Percentiles rank a stretch among this genome's conserved stretches.
phyloP scores from a whole-genome alignment of 2,888 invertebrate genomes.

The Drosophila maculinotata region DNA sequence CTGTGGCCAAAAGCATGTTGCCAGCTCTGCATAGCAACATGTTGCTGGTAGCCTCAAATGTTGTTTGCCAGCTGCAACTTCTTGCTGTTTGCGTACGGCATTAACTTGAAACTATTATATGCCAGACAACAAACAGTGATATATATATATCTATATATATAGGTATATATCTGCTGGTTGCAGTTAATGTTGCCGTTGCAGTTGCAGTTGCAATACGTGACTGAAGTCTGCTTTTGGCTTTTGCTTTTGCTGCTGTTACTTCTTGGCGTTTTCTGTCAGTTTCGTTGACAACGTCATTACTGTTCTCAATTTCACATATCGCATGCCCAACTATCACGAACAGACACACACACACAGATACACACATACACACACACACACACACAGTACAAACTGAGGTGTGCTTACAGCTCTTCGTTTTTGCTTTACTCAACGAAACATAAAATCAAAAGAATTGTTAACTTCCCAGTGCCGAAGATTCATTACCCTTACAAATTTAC shows the following conservation, averaged over 20 bases:
- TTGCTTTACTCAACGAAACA: conserved; percentile 3
- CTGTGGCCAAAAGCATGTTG: conserved; percentile 44
- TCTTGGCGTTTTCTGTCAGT: conserved; percentile 56
- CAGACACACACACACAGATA: conserved; percentile 27
- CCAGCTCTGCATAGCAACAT: conserved; percentile 44
- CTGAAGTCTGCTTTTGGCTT: conserved; percentile 25
- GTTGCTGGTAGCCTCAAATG: conserved; percentile 4
- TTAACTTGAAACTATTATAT: conserved; percentile 30
- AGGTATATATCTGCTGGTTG: conserved; percentile 3
- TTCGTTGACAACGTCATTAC: conserved; percentile 79
- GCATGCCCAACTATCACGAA: conserved; percentile 66
- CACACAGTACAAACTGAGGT: conserved; percentile 20
- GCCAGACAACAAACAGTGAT: conserved; percentile 22
- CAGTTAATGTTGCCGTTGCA: conserved; percentile 18
- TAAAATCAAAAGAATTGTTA: neutral
- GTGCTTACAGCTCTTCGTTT: conserved; percentile 31
- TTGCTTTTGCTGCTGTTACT: conserved; percentile 5
- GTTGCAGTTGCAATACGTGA: conserved; percentile 39
- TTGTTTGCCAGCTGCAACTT: conserved; percentile 16
- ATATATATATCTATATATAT: no score
- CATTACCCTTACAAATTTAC: neutral
- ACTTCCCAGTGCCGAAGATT: neutral
- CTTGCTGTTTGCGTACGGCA: conserved; percentile 7
- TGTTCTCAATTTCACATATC: conserved; percentile 80
- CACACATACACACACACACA: conserved; percentile 23